Evolutionary conservation across 2,113 vertebrate species (phyloP).

Genomic region (Rafetus swinhoei): DNA sequence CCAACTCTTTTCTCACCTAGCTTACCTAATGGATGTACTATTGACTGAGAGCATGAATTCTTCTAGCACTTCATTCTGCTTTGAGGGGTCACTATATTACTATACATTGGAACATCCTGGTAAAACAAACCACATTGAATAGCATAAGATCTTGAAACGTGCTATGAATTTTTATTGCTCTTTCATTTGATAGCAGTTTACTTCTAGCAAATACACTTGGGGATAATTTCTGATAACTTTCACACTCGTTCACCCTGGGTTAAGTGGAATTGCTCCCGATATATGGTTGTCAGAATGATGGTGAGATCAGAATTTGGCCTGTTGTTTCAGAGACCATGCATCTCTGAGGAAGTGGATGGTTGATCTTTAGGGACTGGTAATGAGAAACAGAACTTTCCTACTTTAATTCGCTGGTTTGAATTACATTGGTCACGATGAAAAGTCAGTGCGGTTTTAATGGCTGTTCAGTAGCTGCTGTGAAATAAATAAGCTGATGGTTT

Average conservation of each 20-base stretch:
- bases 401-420: neutral
- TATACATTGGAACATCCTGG: neutral
- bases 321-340: neutral
- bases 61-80: neutral
- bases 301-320: neutral
- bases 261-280: neutral
- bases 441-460: neutral
- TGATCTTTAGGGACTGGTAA: neutral
- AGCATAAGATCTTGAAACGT: neutral
- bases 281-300: neutral
- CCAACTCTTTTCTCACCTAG: neutral
- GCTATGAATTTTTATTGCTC: neutral
- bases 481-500: neutral
- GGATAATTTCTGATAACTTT: neutral
- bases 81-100: neutral
- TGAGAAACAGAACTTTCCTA: neutral
- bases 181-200: neutral
- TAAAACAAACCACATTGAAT: neutral
- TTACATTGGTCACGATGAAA: neutral
- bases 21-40: neutral
- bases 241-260: neutral
- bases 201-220: fast-evolving
- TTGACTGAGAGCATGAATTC: neutral
- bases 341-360: neutral
- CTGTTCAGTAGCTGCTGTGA: neutral